Percentiles rank a stretch among this genome's conserved stretches.
Evolutionary conservation across 2,888 invertebrate species (phyloP).

Genomic region (Pandemis cinnamomeana): DNA sequence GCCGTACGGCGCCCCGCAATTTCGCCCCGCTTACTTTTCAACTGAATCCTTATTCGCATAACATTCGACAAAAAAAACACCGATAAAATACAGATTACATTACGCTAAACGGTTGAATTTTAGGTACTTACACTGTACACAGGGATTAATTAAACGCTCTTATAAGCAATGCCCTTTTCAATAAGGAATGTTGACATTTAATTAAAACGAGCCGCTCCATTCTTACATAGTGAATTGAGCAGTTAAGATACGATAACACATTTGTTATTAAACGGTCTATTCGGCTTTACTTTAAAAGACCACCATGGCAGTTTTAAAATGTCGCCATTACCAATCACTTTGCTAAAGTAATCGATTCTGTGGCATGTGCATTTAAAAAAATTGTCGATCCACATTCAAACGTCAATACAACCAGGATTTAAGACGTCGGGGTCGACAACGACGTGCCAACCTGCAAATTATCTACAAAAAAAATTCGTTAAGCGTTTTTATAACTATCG

Average conservation of each 20-base stretch:
- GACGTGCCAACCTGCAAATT: neutral
- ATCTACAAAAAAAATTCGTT: neutral
- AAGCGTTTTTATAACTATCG: neutral
- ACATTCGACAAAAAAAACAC: constrained; percentile 42
- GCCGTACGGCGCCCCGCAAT: constrained; percentile 51
- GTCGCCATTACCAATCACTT: neutral
- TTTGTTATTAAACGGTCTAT: constrained; percentile 51
- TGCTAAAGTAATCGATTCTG: neutral
- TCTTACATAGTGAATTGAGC: constrained; percentile 59
- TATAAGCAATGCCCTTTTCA: constrained; percentile 69
- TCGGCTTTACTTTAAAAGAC: constrained; percentile 31
- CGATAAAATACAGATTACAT: constrained; percentile 56
- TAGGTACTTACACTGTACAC: constrained; percentile 43
- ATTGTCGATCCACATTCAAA: neutral
- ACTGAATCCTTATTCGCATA: constrained; percentile 33
- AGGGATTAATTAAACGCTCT: constrained; percentile 56
- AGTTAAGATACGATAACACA: constrained; percentile 59
- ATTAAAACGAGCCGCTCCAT: constrained; percentile 59
- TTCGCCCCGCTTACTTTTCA: constrained; percentile 45
- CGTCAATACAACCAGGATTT: neutral
- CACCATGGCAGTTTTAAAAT: constrained; percentile 28
- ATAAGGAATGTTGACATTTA: constrained; percentile 75
- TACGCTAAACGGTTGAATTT: constrained; percentile 54
- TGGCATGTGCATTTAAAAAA: neutral
- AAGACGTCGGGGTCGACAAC: neutral